Conservation (phyloP, 2,797 vertebrate genomes). For the Lateolabrax maculatus region DNA sequence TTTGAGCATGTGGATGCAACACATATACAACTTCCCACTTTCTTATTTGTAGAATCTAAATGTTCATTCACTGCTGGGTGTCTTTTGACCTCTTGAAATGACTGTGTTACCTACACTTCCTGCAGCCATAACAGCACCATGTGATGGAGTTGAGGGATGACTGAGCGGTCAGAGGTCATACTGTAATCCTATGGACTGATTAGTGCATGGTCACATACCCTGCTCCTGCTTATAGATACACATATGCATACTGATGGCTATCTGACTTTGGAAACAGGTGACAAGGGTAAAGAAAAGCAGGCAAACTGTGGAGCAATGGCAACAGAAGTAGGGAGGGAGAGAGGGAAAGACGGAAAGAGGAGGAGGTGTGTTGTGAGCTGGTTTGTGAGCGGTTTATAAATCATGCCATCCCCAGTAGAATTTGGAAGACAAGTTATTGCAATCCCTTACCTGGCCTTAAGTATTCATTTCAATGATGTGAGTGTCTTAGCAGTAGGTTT, state of each 20-base stretch:
- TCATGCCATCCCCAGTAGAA: conserved; percentile 26
- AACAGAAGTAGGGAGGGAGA: conserved; percentile 13
- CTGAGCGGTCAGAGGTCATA: conserved; percentile 57
- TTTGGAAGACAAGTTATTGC: conserved; percentile 20
- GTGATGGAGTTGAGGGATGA: conserved; percentile 47
- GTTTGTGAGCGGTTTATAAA: conserved; percentile 61
- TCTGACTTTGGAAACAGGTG: conserved; percentile 64
- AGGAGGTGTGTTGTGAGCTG: conserved; percentile 14
- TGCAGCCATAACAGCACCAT: conserved; percentile 1
- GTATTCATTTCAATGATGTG: conserved; percentile 22
- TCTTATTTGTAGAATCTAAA: not conserved
- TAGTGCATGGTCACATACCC: conserved; percentile 72
- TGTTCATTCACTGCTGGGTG: not conserved
- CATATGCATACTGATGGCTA: conserved; percentile 66
- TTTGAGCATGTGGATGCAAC: not conserved
- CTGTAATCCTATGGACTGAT: conserved; percentile 66
- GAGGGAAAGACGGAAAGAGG: not conserved
- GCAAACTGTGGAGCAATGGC: conserved; percentile 11
- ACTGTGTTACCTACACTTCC: not conserved
- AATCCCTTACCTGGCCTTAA: not conserved
- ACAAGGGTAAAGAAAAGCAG: conserved; percentile 50
- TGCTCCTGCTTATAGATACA: conserved; percentile 39
- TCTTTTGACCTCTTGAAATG: conserved; percentile 18
- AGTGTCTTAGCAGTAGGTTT: not conserved
- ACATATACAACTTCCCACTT: not conserved